A percentile compares a stretch with the other conserved stretches of the same genome.
These are phyloP conservation scores for Adineta ricciae DNA, from an alignment of 2,888 invertebrate species.

Conservation along the genomic window DNA sequence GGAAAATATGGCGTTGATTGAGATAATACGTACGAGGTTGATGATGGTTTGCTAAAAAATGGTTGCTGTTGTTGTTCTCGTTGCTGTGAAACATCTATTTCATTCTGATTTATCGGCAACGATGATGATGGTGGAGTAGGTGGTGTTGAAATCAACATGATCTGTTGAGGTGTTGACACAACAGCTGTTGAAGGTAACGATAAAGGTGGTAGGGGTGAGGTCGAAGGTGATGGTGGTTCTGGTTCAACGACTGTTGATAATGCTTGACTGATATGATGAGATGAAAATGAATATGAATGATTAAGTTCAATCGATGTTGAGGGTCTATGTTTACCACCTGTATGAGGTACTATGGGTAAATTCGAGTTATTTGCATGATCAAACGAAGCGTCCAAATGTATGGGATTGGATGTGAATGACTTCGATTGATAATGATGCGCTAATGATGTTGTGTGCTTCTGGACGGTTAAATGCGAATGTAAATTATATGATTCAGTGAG, in stretches of 20 bases:
- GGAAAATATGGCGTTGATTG: background rate
- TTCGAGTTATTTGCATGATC: background rate
- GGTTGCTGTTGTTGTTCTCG: background rate
- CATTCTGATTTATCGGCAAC: background rate
- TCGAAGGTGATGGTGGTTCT: background rate
- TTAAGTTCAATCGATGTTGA: background rate
- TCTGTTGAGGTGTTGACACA: background rate
- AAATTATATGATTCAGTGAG: background rate
- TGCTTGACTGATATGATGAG: background rate
- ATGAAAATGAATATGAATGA: background rate
- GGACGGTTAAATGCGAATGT: background rate
- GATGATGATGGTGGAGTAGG: slow-evolving; percentile 1
- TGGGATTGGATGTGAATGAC: background rate
- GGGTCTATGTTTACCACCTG: background rate
- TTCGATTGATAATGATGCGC: background rate
- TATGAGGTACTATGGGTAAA: background rate
- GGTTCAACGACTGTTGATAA: background rate
- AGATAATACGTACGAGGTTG: background rate
- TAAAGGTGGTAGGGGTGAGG: background rate
- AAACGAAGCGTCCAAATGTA: background rate
- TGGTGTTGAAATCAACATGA: background rate
- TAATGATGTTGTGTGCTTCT: background rate
- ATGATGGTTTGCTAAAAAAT: background rate
- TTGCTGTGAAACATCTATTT: background rate
- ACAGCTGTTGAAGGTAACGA: background rate